Evolutionary conservation across 2,113 vertebrate species (phyloP), one percentile per base, ranked within the genome.

Genomic region (Martes martes): DNA sequence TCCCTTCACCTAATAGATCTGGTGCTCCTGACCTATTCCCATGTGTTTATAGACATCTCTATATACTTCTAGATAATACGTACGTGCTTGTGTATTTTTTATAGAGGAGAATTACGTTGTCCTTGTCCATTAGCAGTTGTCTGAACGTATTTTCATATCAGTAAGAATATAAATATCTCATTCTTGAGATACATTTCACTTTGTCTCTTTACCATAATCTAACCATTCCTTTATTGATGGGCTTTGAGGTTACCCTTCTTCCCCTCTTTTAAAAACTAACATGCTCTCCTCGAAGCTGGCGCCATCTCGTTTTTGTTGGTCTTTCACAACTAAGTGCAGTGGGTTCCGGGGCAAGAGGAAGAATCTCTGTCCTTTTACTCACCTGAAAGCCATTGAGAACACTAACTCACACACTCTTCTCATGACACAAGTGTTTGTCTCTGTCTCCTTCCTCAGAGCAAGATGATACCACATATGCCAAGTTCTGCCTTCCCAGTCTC

Each of bases 141-240:
- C 45, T 10, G 21, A 73, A 47, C 15, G 42, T 0, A 13, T 76
- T 47, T 21, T 23, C 2, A 2, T 67, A 67, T 74, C 23, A 39
- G 26, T 52, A 57, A 87, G 67, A 86, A 94, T 5, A 82, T 9
- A 92, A 83, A 92, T 33, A 87, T 11, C 7, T 92, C 45, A n/a
- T 47, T 50, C 52, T 42, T 94, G n/a, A 65, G 14, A 59, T 26
- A 0, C 18, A 63, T 80, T 89, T 57, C n/a, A 61, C 23, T 71
- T 63, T 81, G 14, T 69, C 0, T 63, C 10, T 93, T 76, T 42
- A 71, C 10, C 19, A 42, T 21, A 42, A 78, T 18, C 18, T 61
- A 52, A 23, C 6, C 2, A 16, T 65, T 84, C 19, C 23, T 71
- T 50, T 45, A 59, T 28, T 63, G 31, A n/a, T 55, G 2, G 26